Evolutionary conservation across 2,113 vertebrate species (phyloP).

Genomic region (Phyllostomus hastatus): DNA sequence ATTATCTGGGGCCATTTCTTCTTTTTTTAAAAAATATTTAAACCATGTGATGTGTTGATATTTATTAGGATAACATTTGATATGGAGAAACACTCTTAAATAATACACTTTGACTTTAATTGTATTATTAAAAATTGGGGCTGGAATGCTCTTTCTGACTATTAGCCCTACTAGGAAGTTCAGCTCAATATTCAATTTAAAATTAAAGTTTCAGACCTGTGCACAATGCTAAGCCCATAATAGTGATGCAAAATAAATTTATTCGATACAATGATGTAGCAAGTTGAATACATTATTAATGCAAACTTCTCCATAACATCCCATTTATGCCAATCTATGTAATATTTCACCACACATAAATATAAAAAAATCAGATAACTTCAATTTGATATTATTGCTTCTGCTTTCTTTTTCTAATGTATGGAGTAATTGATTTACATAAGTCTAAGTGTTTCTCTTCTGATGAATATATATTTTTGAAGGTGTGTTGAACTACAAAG

Average conservation of each 20-base stretch:
- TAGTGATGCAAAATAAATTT: neutral
- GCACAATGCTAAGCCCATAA: neutral
- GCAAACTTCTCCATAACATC: neutral
- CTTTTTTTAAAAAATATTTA: neutral
- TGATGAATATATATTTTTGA: conserved; percentile 32
- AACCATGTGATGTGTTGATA: neutral
- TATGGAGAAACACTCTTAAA: neutral
- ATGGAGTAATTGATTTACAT: neutral
- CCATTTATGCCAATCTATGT: neutral
- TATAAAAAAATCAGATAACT: neutral
- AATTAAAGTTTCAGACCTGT: neutral
- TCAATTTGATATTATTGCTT: neutral
- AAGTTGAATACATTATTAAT: neutral
- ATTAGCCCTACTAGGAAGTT: neutral
- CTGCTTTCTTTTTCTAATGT: neutral
- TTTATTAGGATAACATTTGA: neutral
- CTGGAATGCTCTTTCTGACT: neutral
- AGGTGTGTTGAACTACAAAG: conserved; percentile 31
- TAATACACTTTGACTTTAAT: neutral
- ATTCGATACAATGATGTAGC: neutral
- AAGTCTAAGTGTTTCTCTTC: neutral
- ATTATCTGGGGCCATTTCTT: neutral
- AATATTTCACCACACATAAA: neutral
- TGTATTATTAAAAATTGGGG: neutral
- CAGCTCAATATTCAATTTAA: neutral